phyloP scores from a whole-genome alignment of 2,113 vertebrate genomes.

The Cathartes aura region DNA sequence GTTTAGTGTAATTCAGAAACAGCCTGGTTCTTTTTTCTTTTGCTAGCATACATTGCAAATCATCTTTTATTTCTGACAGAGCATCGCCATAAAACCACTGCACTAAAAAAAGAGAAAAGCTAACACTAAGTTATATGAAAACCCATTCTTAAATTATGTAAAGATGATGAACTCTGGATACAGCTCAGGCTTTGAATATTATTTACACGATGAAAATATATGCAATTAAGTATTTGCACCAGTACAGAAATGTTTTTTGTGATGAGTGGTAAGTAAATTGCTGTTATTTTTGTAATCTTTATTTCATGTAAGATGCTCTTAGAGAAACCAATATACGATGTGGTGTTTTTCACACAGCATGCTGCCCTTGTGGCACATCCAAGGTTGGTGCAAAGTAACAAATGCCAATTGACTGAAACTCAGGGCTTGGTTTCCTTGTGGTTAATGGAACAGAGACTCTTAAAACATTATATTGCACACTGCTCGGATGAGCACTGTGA shows the following conservation, averaged over 20 bases:
- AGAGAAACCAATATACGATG: not conserved
- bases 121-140: not conserved
- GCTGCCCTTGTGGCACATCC: not conserved
- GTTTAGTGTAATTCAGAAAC: not conserved
- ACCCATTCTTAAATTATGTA: not conserved
- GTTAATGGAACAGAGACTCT: not conserved
- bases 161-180: not conserved
- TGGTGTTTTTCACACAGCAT: not conserved
- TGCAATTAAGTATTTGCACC: not conserved
- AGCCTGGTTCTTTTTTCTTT: not conserved
- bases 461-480: fast-evolving
- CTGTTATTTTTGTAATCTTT: not conserved
- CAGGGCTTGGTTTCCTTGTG: not conserved
- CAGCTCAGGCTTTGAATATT: not conserved
- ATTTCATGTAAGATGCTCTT: not conserved
- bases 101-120: not conserved
- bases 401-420: not conserved
- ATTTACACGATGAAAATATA: not conserved
- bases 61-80: not conserved
- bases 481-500: not conserved
- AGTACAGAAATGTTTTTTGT: not conserved
- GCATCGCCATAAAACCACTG: not conserved
- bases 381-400: not conserved
- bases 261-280: not conserved
- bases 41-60: not conserved